Evolutionary conservation across 2,888 invertebrate species (phyloP), one percentile per base, ranked within the genome.

Genomic region (Julus scanicus): DNA sequence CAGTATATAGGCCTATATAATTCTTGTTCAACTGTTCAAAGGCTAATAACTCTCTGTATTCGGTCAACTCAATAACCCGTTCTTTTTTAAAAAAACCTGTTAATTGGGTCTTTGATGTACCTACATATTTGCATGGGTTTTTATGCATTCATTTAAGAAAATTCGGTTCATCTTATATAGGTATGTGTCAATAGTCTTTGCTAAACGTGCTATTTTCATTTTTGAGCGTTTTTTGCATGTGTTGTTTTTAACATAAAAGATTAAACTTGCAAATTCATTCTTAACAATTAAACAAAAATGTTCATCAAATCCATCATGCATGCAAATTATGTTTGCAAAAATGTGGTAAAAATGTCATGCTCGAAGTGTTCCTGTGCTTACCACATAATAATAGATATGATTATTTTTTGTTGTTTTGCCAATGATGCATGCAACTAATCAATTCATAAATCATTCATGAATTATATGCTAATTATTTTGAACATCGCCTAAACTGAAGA

Each of bases 401-500:
- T 57, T 11, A 57, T 57, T 4, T 13, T 11, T 49, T 49, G 8
- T 49, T 48, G 5, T 63, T 63, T 63, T 63, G 20, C 63, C 63
- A 63, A 63, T 63, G 63, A 20, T 6, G 63, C 63, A 63, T 63
- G 20, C 63, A 63, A 20, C 63, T 15, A 63, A n/a, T 20, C 15
- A 63, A 63, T 63, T 63, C 63, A 63, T 63, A n/a, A 63, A 63
- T 63, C 63, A 63, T 63, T n/a, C 20, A 63, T 63, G 63, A 63
- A 63, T 63, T 63, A 9, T 6, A 63, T 63, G 63, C 63, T 63
- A 63, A 63, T 63, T 63, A 63, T 63, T 63, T 20, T 63, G n/a
- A 17, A n/a, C 15, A 57, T 17, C 17, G 15, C 57, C 57, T 57
- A 4, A 13, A 57, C 17, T 17, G 57, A 11, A 63, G 63, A 63